Base-by-base conservation (phyloP, 1,140 invertebrate genomes). In the Melipona quadrifasciata region DNA sequence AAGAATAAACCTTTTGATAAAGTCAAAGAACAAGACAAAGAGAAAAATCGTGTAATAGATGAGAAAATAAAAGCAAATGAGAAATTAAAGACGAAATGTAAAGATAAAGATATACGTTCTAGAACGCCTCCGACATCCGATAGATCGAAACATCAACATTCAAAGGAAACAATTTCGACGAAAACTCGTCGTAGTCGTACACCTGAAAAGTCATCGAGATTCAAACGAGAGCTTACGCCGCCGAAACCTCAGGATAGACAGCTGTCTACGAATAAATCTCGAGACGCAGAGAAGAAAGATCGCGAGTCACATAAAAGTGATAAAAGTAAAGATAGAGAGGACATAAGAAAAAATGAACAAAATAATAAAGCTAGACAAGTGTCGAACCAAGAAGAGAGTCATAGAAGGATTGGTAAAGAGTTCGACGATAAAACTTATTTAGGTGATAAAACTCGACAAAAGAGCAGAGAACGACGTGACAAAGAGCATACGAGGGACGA, bases 31-130 rank as follows among this genome's bases (percentile, higher is more conserved):
- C 78, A 91, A 21, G 93, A 94, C 0, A 94, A 94, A 53, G 82
- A 90, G 5, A 92, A 93, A 80, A 91, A 24, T 65, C 91, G 94
- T 8, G 12, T 80, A 0, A 53, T 81, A 6, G 93, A 94, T 0
- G 94, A 95, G 0, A 94, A 94, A 79, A 87, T 77, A 19, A 93
- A 91, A 71, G 82, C 72, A 11, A 92, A 93, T 0, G 94, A 94
- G 11, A 91, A 92, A 53, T 82, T 91, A 11, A 94, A 94, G 67
- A 74, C 82, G 5, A 91, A 93, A 47, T 91, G 91, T 19, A 95
- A 94, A 70, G 94, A 95, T 10, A 91, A 94, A 70, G 94, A 95
- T 17, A 87, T 93, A 70, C 91, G 93, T 27, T 95, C 94, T 1
- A 88, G 94, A 17, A 94, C 93, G 0, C 94, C 94, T 0, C 92